Evolutionary conservation across 2,113 vertebrate species (phyloP).

Genomic region (Oceanites oceanicus): DNA sequence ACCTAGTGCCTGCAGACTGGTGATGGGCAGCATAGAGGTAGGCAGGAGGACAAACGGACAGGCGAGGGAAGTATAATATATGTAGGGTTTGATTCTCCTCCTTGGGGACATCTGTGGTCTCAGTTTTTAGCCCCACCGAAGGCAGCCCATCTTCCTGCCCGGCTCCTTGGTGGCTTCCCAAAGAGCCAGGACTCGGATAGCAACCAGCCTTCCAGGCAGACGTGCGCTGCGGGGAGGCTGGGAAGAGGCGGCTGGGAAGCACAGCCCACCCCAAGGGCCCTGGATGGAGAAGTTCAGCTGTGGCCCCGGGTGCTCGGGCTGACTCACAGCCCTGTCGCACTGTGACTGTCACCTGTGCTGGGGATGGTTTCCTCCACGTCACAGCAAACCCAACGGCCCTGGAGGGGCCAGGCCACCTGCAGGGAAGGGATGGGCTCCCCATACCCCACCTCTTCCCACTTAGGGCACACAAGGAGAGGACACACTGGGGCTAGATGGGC

Average conservation of each 20-base stretch:
- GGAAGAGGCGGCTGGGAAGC: background rate
- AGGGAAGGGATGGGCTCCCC: background rate
- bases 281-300: background rate
- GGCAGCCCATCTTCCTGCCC: background rate
- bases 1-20: background rate
- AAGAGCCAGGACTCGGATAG: background rate
- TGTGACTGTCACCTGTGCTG: background rate
- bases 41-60: background rate
- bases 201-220: background rate
- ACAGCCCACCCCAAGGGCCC: background rate
- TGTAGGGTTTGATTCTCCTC: background rate
- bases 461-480: background rate
- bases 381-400: background rate
- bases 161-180: background rate
- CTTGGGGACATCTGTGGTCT: background rate
- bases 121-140: background rate
- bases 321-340: background rate
- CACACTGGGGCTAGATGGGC: background rate
- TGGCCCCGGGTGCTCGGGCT: background rate
- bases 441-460: background rate
- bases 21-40: background rate
- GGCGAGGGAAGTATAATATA: background rate
- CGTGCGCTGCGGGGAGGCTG: rapidly evolving
- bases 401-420: background rate
- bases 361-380: background rate